Conservation (phyloP, 2,888 invertebrate genomes). For the Junonia oenone region DNA sequence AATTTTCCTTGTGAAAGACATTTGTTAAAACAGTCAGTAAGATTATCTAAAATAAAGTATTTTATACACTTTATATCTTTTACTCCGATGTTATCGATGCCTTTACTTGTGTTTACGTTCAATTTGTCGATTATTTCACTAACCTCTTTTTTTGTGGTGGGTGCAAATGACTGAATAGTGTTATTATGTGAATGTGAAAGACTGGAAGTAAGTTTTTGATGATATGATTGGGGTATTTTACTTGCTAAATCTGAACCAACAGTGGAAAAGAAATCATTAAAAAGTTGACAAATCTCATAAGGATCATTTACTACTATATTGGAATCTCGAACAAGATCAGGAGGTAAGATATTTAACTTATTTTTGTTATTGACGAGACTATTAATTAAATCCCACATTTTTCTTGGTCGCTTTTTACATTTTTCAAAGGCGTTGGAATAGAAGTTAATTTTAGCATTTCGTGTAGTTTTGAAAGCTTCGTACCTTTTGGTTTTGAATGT, state of each 20-base stretch:
- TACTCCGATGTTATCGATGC: no score
- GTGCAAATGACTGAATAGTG: no score
- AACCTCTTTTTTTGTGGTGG: no score
- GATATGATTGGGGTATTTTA: background rate
- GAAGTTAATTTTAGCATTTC: background rate
- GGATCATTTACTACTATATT: background rate
- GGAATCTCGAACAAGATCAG: background rate
- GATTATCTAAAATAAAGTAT: no score
- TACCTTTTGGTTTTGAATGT: background rate
- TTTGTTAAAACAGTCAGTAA: no score
- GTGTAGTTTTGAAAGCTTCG: background rate
- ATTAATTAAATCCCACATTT: constrained; percentile 3
- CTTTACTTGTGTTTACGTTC: no score
- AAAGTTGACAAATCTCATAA: background rate
- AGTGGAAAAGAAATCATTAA: background rate
- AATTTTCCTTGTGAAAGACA: background rate
- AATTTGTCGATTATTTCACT: no score
- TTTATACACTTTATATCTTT: no score
- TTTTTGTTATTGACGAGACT: background rate
- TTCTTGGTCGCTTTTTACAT: background rate
- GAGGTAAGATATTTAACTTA: background rate
- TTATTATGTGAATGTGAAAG: background rate
- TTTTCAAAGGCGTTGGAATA: background rate
- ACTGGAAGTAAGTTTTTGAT: background rate
- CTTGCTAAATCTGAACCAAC: background rate